Evolutionary conservation across 1,140 invertebrate species (phyloP).

Genomic region (Stegodyphus mimosarum): DNA sequence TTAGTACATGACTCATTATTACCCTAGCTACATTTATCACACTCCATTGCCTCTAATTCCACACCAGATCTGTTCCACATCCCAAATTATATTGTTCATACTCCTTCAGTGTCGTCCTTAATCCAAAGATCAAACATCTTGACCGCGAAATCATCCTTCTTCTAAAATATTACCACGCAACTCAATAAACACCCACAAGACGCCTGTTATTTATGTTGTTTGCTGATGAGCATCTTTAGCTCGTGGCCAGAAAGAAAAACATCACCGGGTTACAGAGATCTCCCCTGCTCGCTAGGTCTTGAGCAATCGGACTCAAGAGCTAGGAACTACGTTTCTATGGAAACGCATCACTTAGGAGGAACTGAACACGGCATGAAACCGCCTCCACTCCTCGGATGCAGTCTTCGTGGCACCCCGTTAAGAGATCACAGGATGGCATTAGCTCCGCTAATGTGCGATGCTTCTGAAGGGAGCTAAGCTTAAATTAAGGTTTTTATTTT

Average conservation of each 20-base stretch:
- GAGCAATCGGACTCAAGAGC: too few relatives aligned
- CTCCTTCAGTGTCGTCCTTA: too few relatives aligned
- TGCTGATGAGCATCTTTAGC: slow-evolving; percentile 19
- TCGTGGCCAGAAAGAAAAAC: neutral
- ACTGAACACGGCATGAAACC: neutral
- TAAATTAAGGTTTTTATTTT: too few relatives aligned
- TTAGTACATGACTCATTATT: too few relatives aligned
- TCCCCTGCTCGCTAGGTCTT: neutral
- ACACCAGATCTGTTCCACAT: too few relatives aligned
- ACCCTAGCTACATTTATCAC: too few relatives aligned
- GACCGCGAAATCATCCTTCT: neutral
- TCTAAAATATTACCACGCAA: neutral
- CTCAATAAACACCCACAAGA: neutral
- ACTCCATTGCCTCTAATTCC: too few relatives aligned
- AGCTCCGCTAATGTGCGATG: too few relatives aligned
- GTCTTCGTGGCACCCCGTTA: slow-evolving; percentile 26
- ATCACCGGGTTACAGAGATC: neutral
- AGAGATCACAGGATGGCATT: neutral
- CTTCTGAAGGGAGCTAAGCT: too few relatives aligned
- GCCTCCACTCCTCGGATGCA: slow-evolving; percentile 9
- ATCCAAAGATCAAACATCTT: neutral
- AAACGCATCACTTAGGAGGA: slow-evolving; percentile 18
- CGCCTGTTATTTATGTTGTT: slow-evolving; percentile 33
- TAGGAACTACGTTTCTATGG: slow-evolving; percentile 1
- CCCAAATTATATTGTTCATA: too few relatives aligned